A percentile compares a stretch with the other conserved stretches of the same genome.
Conservation (phyloP, 2,113 vertebrate genomes). For the Kryptolebias marmoratus region DNA sequence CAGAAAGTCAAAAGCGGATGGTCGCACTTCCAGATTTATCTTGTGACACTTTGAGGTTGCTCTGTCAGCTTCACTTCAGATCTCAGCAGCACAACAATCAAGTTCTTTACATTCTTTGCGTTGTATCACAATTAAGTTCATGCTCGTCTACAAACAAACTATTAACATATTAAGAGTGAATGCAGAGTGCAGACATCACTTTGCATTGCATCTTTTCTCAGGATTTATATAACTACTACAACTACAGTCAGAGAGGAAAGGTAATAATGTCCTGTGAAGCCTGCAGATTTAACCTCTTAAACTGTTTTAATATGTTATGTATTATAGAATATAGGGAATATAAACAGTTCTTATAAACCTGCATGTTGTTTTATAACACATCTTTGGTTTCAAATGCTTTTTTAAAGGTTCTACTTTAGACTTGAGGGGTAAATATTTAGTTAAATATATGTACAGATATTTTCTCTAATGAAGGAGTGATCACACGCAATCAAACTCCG, state of each 20-base stretch:
- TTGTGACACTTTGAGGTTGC: not conserved
- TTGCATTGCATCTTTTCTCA: no score
- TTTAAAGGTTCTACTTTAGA: not conserved
- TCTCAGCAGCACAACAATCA: no score
- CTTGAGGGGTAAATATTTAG: not conserved
- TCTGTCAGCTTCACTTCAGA: not conserved
- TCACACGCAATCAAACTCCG: no score
- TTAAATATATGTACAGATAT: no score
- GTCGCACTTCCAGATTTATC: not conserved
- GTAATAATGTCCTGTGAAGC: not conserved
- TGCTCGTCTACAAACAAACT: no score
- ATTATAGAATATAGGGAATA: not conserved
- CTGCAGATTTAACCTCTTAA: not conserved
- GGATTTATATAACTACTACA: not conserved
- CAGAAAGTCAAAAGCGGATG: not conserved
- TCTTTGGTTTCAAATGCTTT: not conserved
- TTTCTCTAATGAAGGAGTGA: no score
- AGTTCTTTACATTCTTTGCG: no score
- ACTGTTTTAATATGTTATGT: not conserved
- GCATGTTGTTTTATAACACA: not conserved
- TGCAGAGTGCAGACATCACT: no score
- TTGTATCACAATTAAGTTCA: no score
- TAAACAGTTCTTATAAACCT: not conserved
- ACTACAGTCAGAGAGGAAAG: not conserved
- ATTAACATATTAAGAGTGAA: no score